Conservation (phyloP, 30 jellyfish, hydroid and myxozoan species). For the Turritopsis dohrnii region DNA sequence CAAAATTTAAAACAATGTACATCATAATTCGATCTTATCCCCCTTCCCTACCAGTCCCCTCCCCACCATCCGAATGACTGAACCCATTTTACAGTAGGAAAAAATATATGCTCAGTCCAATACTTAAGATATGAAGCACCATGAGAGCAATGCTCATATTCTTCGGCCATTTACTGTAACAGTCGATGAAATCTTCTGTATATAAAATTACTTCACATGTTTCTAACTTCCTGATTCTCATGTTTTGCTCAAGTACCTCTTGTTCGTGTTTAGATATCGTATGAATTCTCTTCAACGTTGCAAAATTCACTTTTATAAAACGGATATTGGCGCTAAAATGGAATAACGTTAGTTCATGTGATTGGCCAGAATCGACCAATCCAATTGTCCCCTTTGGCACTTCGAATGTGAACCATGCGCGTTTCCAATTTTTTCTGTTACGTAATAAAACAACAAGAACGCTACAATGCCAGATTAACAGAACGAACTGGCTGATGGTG, state of each 20-base stretch:
- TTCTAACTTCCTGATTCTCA: slow-evolving; percentile 21
- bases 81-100: background rate
- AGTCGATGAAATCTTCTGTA: slow-evolving; percentile 31
- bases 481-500: background rate
- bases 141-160: slow-evolving; percentile 25
- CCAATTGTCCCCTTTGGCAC: slow-evolving; percentile 60
- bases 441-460: slow-evolving; percentile 10
- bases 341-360: slow-evolving; percentile 41
- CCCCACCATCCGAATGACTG: no score
- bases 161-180: slow-evolving; percentile 46
- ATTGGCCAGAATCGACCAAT: slow-evolving; percentile 41
- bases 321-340: slow-evolving; percentile 38
- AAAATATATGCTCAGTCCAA: background rate
- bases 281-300: slow-evolving; percentile 24
- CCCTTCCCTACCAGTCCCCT: no score
- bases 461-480: slow-evolving; percentile 29
- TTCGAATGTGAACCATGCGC: slow-evolving; percentile 42
- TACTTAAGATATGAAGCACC: background rate
- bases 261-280: slow-evolving; percentile 39
- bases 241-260: slow-evolving; percentile 8
- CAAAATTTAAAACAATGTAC: no score
- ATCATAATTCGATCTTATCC: no score
- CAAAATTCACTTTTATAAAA: slow-evolving; percentile 7
- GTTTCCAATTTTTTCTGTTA: slow-evolving; percentile 28
- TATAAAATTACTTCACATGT: slow-evolving; percentile 37